Base-by-base conservation (phyloP, 2,797 vertebrate species). In the Myotis daubentonii region DNA sequence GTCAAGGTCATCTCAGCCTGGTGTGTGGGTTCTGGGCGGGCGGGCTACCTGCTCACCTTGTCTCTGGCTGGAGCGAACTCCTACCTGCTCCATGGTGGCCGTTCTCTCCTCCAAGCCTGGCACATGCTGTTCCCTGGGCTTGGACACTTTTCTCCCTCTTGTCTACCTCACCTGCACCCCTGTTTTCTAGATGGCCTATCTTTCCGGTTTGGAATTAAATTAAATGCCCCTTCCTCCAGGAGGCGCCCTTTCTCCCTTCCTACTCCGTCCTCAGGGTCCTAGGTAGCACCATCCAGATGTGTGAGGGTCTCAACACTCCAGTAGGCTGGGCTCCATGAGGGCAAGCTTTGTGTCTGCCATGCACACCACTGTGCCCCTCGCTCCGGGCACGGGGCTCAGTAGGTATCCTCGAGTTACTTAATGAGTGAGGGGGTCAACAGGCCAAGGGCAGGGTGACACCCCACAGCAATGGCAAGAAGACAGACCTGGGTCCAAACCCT, bases 21-120 rank as follows among this genome's bases (percentile, higher is more conserved):
- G 68, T 0, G 8, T 53, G 53, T 2, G 1, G 44, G 9, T 6
- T 13, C 41, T 71, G 36, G 70, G 38, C 38, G 5, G 41, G 9
- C n/a, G 53, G 71, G 33, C 60, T 60, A 17, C 9, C 75, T 23
- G 41, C 22, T 51, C 8, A 36, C 17, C 16, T 28, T 76, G 15
- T 8, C 17, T 81, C 36, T 3, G 6, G 8, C 28, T 22, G 20
- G 11, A 55, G 19, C 57, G 36, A 13, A 49, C 15, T 11, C 78
- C 6, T 11, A 0, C 3, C 2, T 66, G n/a, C 66, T 51, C 49
- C 9, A 0, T 22, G 53, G 57, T 4, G 5, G 47, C 36, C 28
- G 19, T n/a, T 49, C 15, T 2, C 16, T 80, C 36, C 79, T 83
- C 33, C 19, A 23, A 53, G 9, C 60, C n/a, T 80, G 8, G 25